Base-by-base conservation (phyloP, 2,797 vertebrate genomes). In the Morelia viridis region DNA sequence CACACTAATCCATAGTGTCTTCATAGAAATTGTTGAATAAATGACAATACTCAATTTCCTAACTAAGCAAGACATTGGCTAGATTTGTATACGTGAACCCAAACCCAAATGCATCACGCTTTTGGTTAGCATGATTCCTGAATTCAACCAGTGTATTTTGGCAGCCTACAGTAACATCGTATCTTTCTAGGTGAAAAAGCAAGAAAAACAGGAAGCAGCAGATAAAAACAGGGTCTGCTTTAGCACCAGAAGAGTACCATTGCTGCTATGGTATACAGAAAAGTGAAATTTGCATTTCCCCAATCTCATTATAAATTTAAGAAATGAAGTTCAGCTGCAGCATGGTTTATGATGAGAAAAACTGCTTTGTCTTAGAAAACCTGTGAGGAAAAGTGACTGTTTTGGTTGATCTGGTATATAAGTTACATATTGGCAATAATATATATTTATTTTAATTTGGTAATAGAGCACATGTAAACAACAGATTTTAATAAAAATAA, bases 141-240 rank as follows among this genome's bases (percentile, higher is more conserved):
- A n/a, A 65, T 65, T 65, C 64, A 53, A 53, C 50, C 50, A 53
- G 50, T 53, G 50, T 53, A 65, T 83, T 90, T 88, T 93, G 90
- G 85, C 62, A 93, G 91, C 92, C 90, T 90, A 76, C 90, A 94
- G 93, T 93, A 91, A 93, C 93, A 95, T 91, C 92, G 94, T 93
- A 95, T 91, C 87, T 91, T 94, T 96, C 94, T 96, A 97, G 96
- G 96, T 96, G 95, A 94, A 65, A 65, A 96, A 95, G 96, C 91
- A 92, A 90, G 57, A 93, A 91, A 94, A 96, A 95, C 92, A 93
- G 83, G 91, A 96, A 92, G 91, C 94, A 96, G 87, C 91, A 95
- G 87, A 90, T 56, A 26, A 89, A 85, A 95, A 87, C 87, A 94
- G 80, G 84, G 89, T 96, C 90, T 94, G 96, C 95, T 93, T 87